A percentile compares a stretch with the other conserved stretches of the same genome.
These are phyloP conservation scores for Maconellicoccus hirsutus DNA, from an alignment of 1,140 invertebrate genomes.

Conservation along the genomic window DNA sequence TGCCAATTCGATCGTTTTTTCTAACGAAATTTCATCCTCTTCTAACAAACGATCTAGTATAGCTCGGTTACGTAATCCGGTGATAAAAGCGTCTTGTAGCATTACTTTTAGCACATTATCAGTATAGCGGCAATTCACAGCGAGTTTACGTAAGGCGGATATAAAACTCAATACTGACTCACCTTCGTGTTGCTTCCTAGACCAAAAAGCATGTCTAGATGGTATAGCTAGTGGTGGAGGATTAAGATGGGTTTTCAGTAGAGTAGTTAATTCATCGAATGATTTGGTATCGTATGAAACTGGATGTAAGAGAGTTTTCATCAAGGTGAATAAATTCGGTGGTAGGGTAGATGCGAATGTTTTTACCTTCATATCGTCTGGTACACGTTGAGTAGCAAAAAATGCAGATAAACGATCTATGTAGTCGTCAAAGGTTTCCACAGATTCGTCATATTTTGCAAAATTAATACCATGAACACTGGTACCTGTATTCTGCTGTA, in stretches of 20 bases:
- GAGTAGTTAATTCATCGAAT: neutral
- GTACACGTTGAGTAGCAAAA: neutral
- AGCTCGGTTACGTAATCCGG: neutral
- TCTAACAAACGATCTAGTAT: neutral
- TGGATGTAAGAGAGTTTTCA: neutral
- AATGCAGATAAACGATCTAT: neutral
- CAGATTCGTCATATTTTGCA: neutral
- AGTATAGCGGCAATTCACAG: neutral
- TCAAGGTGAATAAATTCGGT: neutral
- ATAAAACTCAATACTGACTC: neutral
- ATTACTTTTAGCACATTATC: neutral
- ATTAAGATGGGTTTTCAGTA: neutral
- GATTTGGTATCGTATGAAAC: neutral
- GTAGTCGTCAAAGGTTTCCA: neutral
- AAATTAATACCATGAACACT: too few species aligned
- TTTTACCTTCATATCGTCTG: neutral
- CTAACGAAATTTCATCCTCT: neutral
- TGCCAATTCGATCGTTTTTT: neutral
- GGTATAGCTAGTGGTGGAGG: neutral
- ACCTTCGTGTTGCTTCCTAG: neutral
- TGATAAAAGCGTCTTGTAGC: neutral
- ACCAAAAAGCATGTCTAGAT: neutral
- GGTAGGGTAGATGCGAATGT: neutral
- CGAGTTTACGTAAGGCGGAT: neutral
- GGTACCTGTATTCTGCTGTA: too few species aligned